A percentile compares a stretch with the other conserved stretches of the same genome.
These are phyloP conservation scores for Hirtodrosophila cameraria DNA, from an alignment of 2,888 invertebrate species.

Conservation along the genomic window DNA sequence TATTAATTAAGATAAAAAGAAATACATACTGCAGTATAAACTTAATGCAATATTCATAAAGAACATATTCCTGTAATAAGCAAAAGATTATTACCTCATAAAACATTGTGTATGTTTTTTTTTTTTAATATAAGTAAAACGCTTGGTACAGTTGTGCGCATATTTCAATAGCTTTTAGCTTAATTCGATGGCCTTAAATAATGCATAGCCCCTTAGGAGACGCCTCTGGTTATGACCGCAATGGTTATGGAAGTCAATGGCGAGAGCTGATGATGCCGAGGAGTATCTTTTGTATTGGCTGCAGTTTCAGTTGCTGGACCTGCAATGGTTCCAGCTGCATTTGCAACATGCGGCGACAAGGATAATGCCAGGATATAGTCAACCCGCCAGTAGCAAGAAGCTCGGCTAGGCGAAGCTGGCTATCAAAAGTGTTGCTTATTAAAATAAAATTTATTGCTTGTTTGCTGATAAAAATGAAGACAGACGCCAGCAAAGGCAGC, in stretches of 20 bases:
- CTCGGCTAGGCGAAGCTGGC: conserved; percentile 29
- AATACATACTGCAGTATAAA: too few relatives aligned
- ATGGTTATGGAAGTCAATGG: conserved; percentile 48
- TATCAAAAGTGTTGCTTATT: conserved; percentile 80
- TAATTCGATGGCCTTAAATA: neutral
- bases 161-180: too few relatives aligned
- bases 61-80: too few relatives aligned
- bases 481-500: conserved; percentile 35
- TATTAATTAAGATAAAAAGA: too few relatives aligned
- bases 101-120: too few relatives aligned
- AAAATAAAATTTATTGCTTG: conserved; percentile 80
- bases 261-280: conserved; percentile 50
- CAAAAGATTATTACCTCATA: too few relatives aligned
- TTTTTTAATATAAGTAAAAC: too few relatives aligned
- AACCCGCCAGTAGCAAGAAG: conserved; percentile 2
- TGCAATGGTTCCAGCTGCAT: conserved; percentile 30
- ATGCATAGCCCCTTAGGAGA: conserved; percentile 1
- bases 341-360: conserved; percentile 49
- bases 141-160: conserved; percentile 4
- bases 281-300: conserved; percentile 75
- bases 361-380: conserved; percentile 18
- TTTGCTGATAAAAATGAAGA: conserved; percentile 76
- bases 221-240: conserved; percentile 49
- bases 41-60: too few relatives aligned
- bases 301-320: conserved; percentile 39